Evolutionary conservation across 2,888 invertebrate species (phyloP), one percentile per base, ranked within the genome.

Genomic region (Orchesellides sinensis): DNA sequence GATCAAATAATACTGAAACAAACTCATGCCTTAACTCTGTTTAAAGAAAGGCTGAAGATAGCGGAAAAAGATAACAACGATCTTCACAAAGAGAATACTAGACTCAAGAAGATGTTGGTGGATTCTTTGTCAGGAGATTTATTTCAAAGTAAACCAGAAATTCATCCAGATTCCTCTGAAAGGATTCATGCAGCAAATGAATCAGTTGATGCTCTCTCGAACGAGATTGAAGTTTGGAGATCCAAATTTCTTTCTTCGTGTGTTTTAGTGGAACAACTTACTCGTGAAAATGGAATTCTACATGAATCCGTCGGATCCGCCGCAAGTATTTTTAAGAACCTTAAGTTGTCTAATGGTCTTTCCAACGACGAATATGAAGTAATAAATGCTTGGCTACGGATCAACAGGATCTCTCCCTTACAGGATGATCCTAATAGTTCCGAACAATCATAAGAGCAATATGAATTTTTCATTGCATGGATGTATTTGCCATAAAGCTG

Each of bases 401-500:
- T 23, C 21, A 65, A 73, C 29, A 66, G 61, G 19, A 29, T 69
- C n/a, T 25, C 61, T 0, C 17, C 45, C 32, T 54, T 27, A 14
- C n/a, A 35, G 10, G 12, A 32, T 14, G 32, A 35, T 10, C 12
- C 17, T 17, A 27, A 45, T 3, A 23, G 32, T 10, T 72, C 72
- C 17, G 56, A 72, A 14, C 59, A 72, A 21, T 54, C 35, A 27
- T n/a, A n/a, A n/a, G n/a, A n/a, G n/a, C n/a, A n/a, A n/a, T n/a
- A n/a, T n/a, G n/a, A 40, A 40, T 40, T 14, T 10, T 10, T 40
- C 40, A n/a, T 32, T 6, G 32, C 40, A 40, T 8, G n/a, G n/a
- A 40, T 40, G 10, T 40, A n/a, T 40, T 92, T 98, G 99, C 90
- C n/a, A n/a, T n/a, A n/a, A n/a, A n/a, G n/a, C n/a, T 91, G 97